phyloP scores from a whole-genome alignment of 2,797 vertebrate genomes.

The Pristis pectinata region DNA sequence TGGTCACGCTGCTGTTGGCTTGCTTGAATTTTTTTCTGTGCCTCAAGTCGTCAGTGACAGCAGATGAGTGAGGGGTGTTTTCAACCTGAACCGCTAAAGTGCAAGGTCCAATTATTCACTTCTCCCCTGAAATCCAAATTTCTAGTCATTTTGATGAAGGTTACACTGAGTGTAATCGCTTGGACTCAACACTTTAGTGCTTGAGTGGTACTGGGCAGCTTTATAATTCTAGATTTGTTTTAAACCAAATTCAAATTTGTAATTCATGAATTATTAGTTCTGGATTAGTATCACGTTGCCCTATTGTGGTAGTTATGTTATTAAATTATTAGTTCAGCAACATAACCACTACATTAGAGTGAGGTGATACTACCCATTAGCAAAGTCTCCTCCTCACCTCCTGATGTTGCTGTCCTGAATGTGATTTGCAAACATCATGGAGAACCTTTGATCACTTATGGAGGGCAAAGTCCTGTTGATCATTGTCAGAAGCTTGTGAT shows the following conservation, averaged over 20 bases:
- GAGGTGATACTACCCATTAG: background rate
- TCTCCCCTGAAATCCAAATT: background rate
- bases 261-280: background rate
- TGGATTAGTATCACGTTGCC: background rate
- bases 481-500: background rate
- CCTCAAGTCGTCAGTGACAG: background rate
- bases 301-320: too few relatives aligned
- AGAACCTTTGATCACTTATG: background rate
- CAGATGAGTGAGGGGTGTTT: background rate
- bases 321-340: background rate
- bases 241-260: background rate
- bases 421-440: background rate
- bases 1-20: background rate
- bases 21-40: too few relatives aligned
- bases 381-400: background rate
- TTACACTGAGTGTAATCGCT: too few relatives aligned
- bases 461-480: background rate
- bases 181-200: background rate
- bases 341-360: background rate
- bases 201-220: background rate
- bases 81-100: background rate
- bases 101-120: background rate
- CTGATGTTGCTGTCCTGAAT: background rate
- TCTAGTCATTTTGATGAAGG: background rate
- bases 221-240: background rate